Base-by-base conservation (phyloP, 2,888 invertebrate genomes). In the Drosophila mercatorum region DNA sequence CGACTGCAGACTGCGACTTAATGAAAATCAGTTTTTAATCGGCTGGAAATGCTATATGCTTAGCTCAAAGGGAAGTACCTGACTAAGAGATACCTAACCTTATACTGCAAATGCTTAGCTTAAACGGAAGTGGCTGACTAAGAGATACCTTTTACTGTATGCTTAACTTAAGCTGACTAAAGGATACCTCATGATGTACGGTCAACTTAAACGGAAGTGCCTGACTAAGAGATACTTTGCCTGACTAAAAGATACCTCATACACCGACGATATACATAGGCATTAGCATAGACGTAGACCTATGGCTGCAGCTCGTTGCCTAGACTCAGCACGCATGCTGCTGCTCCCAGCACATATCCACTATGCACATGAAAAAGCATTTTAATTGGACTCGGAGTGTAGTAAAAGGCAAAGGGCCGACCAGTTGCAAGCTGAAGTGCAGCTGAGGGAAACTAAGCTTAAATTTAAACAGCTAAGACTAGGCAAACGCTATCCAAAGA, bases 11-110 rank as follows among this genome's bases (percentile, higher is more conserved):
- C 55, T 58, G 40, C 68, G 63, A 71, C 55, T 67, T 40, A 66
- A 73, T 72, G 40, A 68, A 73, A 51, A 52, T 40, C 64, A 61
- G 67, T 74, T 82, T 22, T 22, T 22, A 22, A 22, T 22, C 22
- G 22, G 22, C 22, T 47, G 14, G 14, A 47, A 14, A 12, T 75
- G 59, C 55, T 56, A 53, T 17, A 0, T 11, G 17, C 3, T 22
- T 22, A 22, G 22, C 22, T 22, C 22, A 2, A 2, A 22, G 22
- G 22, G 2, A 22, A 22, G 22, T 22, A 22, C 22, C 22, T 22
- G 22, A 22, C 22, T 22, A 22, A 2, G 22, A 22, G 22, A 22
- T 22, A 22, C 22, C 22, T 22, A 2, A 22, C 22, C 22, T 22
- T 22, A 22, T 22, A 22, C 22, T 17, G 17, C 17, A 17, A 17